Conservation (phyloP, 23 tunicate species). For the Trididemnum nubilum region DNA sequence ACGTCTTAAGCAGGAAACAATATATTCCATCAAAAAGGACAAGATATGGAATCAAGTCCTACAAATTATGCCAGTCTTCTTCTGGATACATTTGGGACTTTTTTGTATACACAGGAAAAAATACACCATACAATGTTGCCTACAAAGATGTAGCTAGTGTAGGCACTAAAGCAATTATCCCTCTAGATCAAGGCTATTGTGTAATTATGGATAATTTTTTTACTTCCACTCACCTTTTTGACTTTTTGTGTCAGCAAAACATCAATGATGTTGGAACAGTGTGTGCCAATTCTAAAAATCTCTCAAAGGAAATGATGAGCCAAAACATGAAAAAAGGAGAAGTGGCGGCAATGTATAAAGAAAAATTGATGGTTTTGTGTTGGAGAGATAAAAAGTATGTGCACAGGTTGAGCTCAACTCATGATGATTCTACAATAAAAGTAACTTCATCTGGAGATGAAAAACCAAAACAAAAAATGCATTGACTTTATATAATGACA, state of each 20-base stretch:
- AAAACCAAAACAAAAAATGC: background rate
- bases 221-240: constrained; percentile 17
- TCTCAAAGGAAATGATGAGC: constrained; percentile 3
- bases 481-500: no score
- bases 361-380: constrained; percentile 11
- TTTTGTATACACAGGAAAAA: constrained; percentile 25
- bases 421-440: constrained; percentile 8
- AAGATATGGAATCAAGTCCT: constrained; percentile 9
- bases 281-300: constrained; percentile 7
- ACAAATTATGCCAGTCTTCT: constrained; percentile 1
- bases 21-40: constrained; percentile 14
- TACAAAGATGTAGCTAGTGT: background rate
- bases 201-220: constrained; percentile 25
- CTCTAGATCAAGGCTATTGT: constrained; percentile 27
- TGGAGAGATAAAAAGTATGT: constrained; percentile 35
- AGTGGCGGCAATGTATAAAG: constrained; percentile 7
- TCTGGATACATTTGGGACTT: constrained; percentile 28
- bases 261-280: constrained; percentile 26
- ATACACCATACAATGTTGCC: background rate
- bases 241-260: background rate
- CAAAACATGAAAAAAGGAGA: constrained; percentile 3
- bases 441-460: background rate
- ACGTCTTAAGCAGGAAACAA: background rate
- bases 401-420: constrained; percentile 14
- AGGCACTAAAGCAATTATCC: background rate